Evolutionary conservation across 2,797 vertebrate genomes (phyloP).

Genomic region (Catharus ustulatus): DNA sequence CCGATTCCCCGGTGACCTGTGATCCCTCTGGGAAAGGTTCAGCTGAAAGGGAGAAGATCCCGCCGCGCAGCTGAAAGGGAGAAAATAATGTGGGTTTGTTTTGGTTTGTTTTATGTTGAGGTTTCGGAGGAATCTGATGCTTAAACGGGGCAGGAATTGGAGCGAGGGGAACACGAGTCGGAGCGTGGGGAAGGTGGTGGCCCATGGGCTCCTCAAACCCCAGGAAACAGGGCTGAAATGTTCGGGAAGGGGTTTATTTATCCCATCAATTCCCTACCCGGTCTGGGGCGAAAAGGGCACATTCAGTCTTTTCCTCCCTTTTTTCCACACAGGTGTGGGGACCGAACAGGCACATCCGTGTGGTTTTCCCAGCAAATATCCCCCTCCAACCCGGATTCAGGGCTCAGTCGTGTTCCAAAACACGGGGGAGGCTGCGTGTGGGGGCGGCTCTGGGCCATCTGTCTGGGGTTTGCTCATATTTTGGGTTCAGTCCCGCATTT

Average conservation of each 20-base stretch:
- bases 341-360: rapidly evolving
- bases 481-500: background rate
- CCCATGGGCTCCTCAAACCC: rapidly evolving
- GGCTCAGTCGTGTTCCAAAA: background rate
- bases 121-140: background rate
- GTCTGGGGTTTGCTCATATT: background rate
- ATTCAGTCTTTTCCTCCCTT: background rate
- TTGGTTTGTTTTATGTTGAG: background rate
- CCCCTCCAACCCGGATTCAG: background rate
- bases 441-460: background rate
- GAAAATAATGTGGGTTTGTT: background rate
- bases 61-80: background rate
- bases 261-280: rapidly evolving
- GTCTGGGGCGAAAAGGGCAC: background rate
- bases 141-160: background rate
- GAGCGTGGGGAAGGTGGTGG: background rate
- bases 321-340: background rate
- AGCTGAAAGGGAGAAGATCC: background rate
- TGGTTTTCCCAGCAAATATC: background rate
- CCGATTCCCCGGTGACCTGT: background rate
- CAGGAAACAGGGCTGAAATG: background rate
- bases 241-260: background rate
- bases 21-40: background rate
- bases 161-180: rapidly evolving
- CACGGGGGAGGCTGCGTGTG: background rate